A percentile compares a stretch with the other conserved stretches of the same genome.
Conservation (phyloP, 2,888 invertebrate genomes). For the Augiades crinisus region DNA sequence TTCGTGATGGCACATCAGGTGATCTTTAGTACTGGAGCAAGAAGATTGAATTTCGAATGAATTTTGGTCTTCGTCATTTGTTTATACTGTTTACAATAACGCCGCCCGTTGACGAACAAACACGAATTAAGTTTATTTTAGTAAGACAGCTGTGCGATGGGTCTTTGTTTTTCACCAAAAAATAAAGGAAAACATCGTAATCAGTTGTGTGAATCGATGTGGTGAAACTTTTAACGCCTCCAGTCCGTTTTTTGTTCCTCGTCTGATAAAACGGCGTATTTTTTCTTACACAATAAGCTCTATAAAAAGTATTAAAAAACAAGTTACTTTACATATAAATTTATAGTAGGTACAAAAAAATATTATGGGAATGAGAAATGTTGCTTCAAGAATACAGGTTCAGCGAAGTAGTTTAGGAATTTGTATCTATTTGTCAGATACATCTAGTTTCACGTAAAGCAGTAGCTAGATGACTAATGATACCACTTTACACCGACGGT, state of each 20-base stretch:
- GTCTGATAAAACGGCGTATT: not conserved
- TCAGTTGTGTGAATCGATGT: not conserved
- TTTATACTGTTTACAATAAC: slow-evolving; percentile 60
- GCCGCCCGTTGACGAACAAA: slow-evolving; percentile 58
- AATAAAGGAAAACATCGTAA: not conserved
- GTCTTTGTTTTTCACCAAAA: slow-evolving; percentile 30
- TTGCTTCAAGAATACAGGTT: too few species aligned
- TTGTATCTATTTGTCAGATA: too few species aligned
- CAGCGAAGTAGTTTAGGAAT: too few species aligned
- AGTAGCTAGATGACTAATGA: too few species aligned
- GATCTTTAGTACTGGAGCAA: not conserved
- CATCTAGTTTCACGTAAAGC: too few species aligned
- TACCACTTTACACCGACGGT: too few species aligned
- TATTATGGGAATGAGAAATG: too few species aligned
- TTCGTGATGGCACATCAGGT: not conserved
- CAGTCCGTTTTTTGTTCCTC: not conserved
- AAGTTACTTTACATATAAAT: too few species aligned
- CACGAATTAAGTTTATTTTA: slow-evolving; percentile 45
- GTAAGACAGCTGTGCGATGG: slow-evolving; percentile 55
- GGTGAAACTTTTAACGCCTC: slow-evolving; percentile 5
- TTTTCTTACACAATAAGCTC: not conserved
- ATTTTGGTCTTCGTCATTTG: slow-evolving; percentile 42
- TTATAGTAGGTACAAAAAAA: too few species aligned
- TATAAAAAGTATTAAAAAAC: too few species aligned
- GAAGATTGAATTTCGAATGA: slow-evolving; percentile 9